These are phyloP conservation scores for Bradypodion pumilum DNA, from an alignment of 2,797 vertebrate species.

Conservation along the genomic window DNA sequence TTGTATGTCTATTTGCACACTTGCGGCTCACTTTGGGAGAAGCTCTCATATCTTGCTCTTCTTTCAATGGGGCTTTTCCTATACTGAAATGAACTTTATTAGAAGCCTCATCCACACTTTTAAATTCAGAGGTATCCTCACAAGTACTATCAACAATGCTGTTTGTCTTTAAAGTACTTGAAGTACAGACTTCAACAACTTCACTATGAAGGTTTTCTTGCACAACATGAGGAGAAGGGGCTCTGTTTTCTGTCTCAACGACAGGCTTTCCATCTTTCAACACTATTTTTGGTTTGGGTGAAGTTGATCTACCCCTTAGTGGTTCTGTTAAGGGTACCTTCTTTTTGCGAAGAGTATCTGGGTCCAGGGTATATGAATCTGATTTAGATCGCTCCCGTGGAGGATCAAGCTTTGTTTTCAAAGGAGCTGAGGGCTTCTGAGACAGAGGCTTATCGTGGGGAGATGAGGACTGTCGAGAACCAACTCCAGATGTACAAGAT, in stretches of 20 bases:
- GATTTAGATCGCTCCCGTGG: constrained; percentile 97
- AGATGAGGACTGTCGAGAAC: constrained; percentile 87
- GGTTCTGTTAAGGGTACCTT: constrained; percentile 94
- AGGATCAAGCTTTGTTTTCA: constrained; percentile 92
- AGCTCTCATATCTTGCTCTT: constrained; percentile 91
- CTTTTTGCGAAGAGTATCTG: constrained; percentile 95
- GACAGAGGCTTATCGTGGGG: constrained; percentile 90
- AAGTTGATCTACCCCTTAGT: constrained; percentile 92
- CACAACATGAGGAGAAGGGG: constrained; percentile 95
- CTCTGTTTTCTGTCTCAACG: constrained; percentile 86
- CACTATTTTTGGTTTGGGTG: constrained; percentile 91
- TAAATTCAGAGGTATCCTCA: constrained; percentile 85
- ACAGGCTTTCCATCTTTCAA: constrained; percentile 84
- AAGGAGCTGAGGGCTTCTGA: constrained; percentile 86
- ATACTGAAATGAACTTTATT: constrained; percentile 99
- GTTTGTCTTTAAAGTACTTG: constrained; percentile 90
- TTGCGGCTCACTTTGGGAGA: constrained; percentile 98
- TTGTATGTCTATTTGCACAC: constrained; percentile 87
- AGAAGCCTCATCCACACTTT: constrained; percentile 84
- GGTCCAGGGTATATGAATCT: constrained; percentile 96
- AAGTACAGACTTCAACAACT: constrained; percentile 96
- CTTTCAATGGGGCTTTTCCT: constrained; percentile 95
- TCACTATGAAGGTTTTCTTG: constrained; percentile 98
- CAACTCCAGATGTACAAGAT: constrained; percentile 84
- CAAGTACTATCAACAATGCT: constrained; percentile 83